Base-by-base conservation (phyloP, 2,797 vertebrate species). In the Cyclopterus lumpus region DNA sequence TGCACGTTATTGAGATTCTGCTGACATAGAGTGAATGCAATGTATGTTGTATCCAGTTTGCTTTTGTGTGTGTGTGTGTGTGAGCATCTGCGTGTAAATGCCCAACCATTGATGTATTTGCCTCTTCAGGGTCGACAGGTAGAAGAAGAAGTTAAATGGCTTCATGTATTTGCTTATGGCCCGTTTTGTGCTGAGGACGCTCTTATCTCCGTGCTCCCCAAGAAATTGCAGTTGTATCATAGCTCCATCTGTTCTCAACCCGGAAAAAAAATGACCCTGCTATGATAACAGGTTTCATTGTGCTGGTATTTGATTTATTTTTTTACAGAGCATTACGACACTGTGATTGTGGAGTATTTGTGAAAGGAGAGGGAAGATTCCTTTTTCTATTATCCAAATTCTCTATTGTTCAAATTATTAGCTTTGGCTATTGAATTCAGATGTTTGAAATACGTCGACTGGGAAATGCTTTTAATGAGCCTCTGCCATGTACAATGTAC, bases 91-190 rank as follows among this genome's bases (percentile, higher is more conserved):
- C n/a, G 58, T 9, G 40, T 74, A 22, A 44, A 67, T 42, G 26
- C 38, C 55, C 55, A 72, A 81, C 79, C 75, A 76, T 83, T 80
- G 79, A 73, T 80, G 66, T 78, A 60, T 86, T 82, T 84, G 58
- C 78, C 69, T 83, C 69, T 22, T n/a, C 73, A 71, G 75, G 57
- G 62, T 61, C 55, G 67, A 65, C 61, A 59, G 80, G 82, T 78
- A 76, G 59, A 69, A 77, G 58, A 69, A 79, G 70, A 88, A 88
- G 90, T 93, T 87, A 92, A 91, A 86, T 85, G 80, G 60, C 82
- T 91, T 81, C n/a, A n/a, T n/a, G n/a, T 84, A 79, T 92, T 91
- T 87, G 79, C 81, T 79, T 15, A 74, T 75, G 73, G 71, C 75
- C 76, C n/a, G n/a, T 75, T 87, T 89, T 83, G 71, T 32, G 55